Evolutionary conservation across 1,140 invertebrate species (phyloP), one percentile per base, ranked within the genome.

Genomic region (Psilanteris sp.): DNA sequence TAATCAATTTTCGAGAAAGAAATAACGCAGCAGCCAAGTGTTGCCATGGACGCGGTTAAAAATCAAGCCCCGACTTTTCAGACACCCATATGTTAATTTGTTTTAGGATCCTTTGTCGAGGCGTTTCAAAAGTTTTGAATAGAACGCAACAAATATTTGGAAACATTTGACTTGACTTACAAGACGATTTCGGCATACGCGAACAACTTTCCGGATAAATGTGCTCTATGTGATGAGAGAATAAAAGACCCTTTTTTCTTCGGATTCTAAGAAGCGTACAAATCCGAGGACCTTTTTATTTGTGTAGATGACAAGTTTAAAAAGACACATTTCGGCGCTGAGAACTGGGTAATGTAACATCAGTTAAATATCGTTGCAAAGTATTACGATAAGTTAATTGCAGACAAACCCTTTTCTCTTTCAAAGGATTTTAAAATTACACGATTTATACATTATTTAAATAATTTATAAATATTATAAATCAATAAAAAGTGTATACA

Each of bases 71-170:
- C 20, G 20, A 31, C 10, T 18, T 20, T 18, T 18, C 9, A 14
- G 4, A 14, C 31, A 13, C 31, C 1, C 11, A 6, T 34, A 55
- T 55, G 50, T 41, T 41, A 55, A 57, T 57, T 54, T 7, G 14
- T 50, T 32, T 22, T n/a, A 16, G n/a, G 27, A 34, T 14, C 29
- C 32, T 50, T 52, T 39, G 44, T 50, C 44, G 6, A 11, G 1
- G 13, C 44, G 29, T 22, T 46, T 41, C 24, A 52, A 2, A 39
- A 16, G 26, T 22, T 43, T 43, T 43, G 3, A 41, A 26, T 6
- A 31, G 10, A 31, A 54, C n/a, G 48, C 36, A 46, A 66, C 46
- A 44, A 44, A 66, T 66, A 41, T 54, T 52, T 66, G 37, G 37
- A 54, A 54, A 66, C 39, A 66, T 6, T 14, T 10, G 4, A 9